phyloP scores from a whole-genome alignment of 2,797 vertebrate genomes.

The Sandelia bainsii region DNA sequence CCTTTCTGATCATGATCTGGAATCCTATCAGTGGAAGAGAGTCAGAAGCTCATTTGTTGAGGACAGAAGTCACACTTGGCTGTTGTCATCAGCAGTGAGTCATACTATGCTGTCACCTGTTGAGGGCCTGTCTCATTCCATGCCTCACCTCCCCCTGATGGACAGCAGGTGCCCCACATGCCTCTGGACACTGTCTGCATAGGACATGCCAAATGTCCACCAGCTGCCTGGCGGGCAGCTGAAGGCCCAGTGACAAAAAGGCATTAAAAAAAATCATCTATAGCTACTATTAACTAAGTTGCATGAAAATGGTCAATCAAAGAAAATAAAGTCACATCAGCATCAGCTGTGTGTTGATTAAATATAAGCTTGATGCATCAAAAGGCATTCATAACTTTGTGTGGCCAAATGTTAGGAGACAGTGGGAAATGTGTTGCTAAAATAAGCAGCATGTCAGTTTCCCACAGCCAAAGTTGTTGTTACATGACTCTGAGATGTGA shows the following conservation, averaged over 20 bases:
- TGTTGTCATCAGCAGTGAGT: slow-evolving; percentile 45
- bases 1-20: slow-evolving; percentile 32
- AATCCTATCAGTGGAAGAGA: slow-evolving; percentile 31
- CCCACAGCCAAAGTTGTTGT: slow-evolving; percentile 73
- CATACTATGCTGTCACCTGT: slow-evolving; percentile 71
- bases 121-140: slow-evolving; percentile 68
- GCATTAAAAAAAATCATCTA: slow-evolving; percentile 43
- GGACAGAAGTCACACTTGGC: slow-evolving; percentile 36
- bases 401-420: slow-evolving; percentile 16
- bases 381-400: slow-evolving; percentile 2
- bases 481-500: slow-evolving; percentile 73
- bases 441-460: slow-evolving; percentile 65
- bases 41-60: slow-evolving; percentile 23
- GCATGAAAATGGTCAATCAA: slow-evolving; percentile 6
- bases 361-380: slow-evolving; percentile 14
- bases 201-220: slow-evolving; percentile 74
- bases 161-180: slow-evolving; percentile 75
- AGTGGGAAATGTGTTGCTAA: slow-evolving; percentile 44
- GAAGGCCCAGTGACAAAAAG: slow-evolving; percentile 38
- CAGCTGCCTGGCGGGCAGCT: slow-evolving; percentile 71
- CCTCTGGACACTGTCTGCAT: slow-evolving; percentile 63
- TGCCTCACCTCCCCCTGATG: slow-evolving; percentile 68
- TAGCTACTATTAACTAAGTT: slow-evolving; percentile 10
- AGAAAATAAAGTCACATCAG: background rate
- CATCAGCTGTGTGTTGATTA: slow-evolving; percentile 14